phyloP scores from a whole-genome alignment of 2,797 vertebrate species.

The Todus mexicanus region DNA sequence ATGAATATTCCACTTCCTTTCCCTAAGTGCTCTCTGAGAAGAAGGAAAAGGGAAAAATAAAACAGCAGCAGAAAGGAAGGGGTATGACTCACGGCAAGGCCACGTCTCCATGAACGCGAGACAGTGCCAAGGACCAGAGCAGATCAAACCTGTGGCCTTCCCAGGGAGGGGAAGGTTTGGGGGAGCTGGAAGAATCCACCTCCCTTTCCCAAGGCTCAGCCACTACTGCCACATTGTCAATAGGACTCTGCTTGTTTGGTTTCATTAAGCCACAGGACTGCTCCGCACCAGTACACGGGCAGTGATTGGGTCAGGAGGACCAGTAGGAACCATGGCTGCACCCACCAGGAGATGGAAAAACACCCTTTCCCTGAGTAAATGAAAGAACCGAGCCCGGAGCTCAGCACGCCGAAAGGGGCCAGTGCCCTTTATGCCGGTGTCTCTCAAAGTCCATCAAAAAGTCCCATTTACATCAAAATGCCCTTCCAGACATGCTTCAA shows the following conservation, averaged over 20 bases:
- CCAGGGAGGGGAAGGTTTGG: background rate
- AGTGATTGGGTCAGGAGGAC: background rate
- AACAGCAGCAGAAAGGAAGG: conserved; percentile 31
- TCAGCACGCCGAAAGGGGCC: background rate
- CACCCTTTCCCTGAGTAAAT: background rate
- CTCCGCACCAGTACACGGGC: background rate
- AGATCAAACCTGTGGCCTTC: background rate
- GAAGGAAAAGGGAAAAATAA: conserved; percentile 2
- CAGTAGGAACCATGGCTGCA: background rate
- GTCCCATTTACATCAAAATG: conserved; percentile 68
- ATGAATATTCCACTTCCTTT: conserved; percentile 14
- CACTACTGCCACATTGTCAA: background rate
- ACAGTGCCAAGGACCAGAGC: background rate
- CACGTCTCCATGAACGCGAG: background rate
- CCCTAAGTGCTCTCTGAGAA: conserved; percentile 1
- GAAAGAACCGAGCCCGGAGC: conserved; percentile 9
- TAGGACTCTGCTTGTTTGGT: background rate
- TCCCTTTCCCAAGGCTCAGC: background rate
- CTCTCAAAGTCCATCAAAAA: conserved; percentile 58
- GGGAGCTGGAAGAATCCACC: background rate
- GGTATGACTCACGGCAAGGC: conserved; percentile 31
- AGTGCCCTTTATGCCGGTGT: conserved; percentile 22
- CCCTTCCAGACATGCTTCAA: conserved; percentile 35
- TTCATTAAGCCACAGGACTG: background rate
- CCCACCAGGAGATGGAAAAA: background rate